phyloP scores from a whole-genome alignment of 2,888 invertebrate genomes.

The Zele albiditarsus region DNA sequence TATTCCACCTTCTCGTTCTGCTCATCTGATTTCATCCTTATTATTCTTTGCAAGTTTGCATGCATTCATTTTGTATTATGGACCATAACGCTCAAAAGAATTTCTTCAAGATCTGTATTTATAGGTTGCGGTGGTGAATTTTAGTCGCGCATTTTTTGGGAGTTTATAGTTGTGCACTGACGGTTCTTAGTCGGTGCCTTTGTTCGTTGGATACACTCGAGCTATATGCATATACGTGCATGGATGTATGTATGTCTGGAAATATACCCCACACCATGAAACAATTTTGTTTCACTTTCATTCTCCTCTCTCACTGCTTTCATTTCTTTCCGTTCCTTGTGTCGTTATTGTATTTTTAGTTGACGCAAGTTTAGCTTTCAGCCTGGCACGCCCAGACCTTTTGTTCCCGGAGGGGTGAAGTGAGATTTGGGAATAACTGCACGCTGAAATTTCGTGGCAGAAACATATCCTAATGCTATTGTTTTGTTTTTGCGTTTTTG shows the following conservation, averaged over 20 bases:
- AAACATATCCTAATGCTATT: slow-evolving; percentile 8
- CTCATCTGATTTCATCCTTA: background rate
- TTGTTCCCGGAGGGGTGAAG: background rate
- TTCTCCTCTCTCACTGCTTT: slow-evolving; percentile 2
- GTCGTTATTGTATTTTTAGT: slow-evolving; percentile 44
- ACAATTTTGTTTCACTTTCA: slow-evolving; percentile 25
- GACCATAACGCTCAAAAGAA: background rate
- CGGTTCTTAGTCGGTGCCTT: slow-evolving; percentile 14
- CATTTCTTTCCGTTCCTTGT: slow-evolving; percentile 12
- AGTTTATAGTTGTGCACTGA: background rate
- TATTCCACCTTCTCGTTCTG: background rate
- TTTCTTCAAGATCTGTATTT: background rate
- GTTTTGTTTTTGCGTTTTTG: slow-evolving; percentile 5
- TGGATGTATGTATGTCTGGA: background rate
- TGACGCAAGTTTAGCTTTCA: slow-evolving; percentile 26
- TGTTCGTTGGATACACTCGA: slow-evolving; percentile 1
- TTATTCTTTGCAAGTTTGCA: background rate
- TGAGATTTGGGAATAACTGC: slow-evolving; percentile 10
- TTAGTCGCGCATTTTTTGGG: slow-evolving; percentile 1
- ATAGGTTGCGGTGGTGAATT: background rate
- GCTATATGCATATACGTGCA: background rate
- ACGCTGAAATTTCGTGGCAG: slow-evolving; percentile 16
- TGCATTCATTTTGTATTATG: background rate
- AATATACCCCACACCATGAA: slow-evolving; percentile 1
- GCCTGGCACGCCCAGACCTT: slow-evolving; percentile 24